Evolutionary conservation across 2,797 vertebrate species (phyloP).

Genomic region (Spea hammondii): DNA sequence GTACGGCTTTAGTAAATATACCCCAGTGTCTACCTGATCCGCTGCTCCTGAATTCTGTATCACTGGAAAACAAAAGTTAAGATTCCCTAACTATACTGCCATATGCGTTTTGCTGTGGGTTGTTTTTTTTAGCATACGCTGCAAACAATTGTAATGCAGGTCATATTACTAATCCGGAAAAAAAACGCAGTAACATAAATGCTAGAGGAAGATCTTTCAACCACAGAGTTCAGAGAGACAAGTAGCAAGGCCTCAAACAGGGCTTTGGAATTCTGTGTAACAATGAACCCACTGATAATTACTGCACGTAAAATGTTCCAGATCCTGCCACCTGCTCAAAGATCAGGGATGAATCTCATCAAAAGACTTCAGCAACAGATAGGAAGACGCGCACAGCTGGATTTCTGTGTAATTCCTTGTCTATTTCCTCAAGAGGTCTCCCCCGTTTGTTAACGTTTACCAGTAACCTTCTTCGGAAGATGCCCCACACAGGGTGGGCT

Average conservation of each 20-base stretch:
- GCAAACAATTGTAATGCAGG: slow-evolving; percentile 10
- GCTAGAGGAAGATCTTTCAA: slow-evolving; percentile 36
- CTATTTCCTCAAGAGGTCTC: slow-evolving; percentile 43
- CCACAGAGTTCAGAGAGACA: slow-evolving; percentile 39
- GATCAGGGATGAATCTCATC: slow-evolving; percentile 41
- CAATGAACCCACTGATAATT: slow-evolving; percentile 21
- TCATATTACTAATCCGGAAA: slow-evolving; percentile 32
- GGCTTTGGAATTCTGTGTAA: slow-evolving; percentile 31
- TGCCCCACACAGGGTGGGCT: slow-evolving; percentile 58
- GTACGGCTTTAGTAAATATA: too few species aligned
- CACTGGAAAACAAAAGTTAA: background rate
- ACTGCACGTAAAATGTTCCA: slow-evolving; percentile 20
- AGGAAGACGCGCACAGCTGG: slow-evolving; percentile 46
- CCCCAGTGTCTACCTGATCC: background rate
- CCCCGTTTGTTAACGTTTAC: slow-evolving; percentile 41
- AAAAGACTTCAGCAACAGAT: slow-evolving; percentile 34
- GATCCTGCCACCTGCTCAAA: slow-evolving; percentile 49
- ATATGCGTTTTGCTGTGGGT: too few species aligned
- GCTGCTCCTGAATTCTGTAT: background rate
- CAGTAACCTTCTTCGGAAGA: slow-evolving; percentile 49
- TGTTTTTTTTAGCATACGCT: slow-evolving; percentile 4
- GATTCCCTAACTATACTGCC: background rate
- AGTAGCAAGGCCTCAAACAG: slow-evolving; percentile 40
- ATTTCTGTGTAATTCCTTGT: slow-evolving; percentile 38
- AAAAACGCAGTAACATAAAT: slow-evolving; percentile 20